Evolutionary conservation across 1,140 invertebrate genomes (phyloP), one percentile per base, ranked within the genome.

Genomic region (Papilio xuthus): DNA sequence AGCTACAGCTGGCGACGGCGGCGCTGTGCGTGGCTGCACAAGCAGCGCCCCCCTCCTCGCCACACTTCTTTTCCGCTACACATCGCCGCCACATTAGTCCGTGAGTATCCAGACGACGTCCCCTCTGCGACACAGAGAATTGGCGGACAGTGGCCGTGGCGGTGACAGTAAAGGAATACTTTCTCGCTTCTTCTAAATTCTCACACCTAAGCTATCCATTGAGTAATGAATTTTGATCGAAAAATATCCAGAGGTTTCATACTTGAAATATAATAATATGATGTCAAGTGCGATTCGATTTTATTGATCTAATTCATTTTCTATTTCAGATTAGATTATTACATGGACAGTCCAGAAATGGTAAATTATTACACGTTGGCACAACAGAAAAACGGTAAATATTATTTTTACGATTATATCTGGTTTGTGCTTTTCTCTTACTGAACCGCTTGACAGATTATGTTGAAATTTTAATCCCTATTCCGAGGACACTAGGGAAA

Each of bases 361-460:
- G 79, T 79, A 10, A 82, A 86, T 23, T 92, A 88, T 60, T 92
- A 90, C 78, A 84, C 69, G 26, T 80, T 87, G 47, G 78, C 81
- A 18, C 85, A 91, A 77, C 87, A 88, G 69, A 87, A 86, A 79
- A 87, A 85, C 92, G 92, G 89, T 92, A 89, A 81, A 41, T 67
- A 44, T n/a, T 26, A 2, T 2, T 84, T 88, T 50, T 9, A 20
- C 42, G 75, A 70, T 28, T 60, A 67, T 15, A 44, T 72, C 20
- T 76, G 28, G 12, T 60, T 26, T 75, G 42, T 47, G n/a, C 32
- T 0, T 37, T 37, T 37, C 32, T 37, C 1, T 37, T 53, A 4
- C 4, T 47, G 4, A 47, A 47, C 0, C 12, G 15, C 15, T 47
- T 10, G 42, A 50, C 47, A 72, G 15, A 69, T 56, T 18, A 1